These are phyloP conservation scores for Bombus breviceps DNA, from an alignment of 1,140 invertebrate genomes.

Conservation along the genomic window DNA sequence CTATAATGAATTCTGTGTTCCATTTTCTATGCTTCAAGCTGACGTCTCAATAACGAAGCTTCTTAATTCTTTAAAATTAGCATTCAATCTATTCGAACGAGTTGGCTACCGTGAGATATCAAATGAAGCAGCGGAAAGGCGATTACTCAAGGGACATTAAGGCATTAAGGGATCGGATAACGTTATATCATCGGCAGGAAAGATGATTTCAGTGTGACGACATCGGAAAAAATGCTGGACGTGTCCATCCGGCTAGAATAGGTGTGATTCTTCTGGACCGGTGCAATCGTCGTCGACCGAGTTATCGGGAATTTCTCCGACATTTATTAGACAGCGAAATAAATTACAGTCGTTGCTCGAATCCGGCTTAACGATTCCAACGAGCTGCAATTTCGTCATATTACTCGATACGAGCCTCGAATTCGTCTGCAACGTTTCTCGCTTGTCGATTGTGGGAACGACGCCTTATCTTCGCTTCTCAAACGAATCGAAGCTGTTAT, in stretches of 20 bases:
- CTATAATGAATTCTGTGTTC: too few species aligned
- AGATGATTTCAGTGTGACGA: neutral
- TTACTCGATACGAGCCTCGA: slow-evolving; percentile 24
- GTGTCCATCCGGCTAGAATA: neutral
- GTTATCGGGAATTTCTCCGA: slow-evolving; percentile 27
- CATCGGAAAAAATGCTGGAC: neutral
- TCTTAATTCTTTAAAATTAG: neutral
- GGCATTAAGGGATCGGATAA: neutral
- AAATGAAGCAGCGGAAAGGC: neutral
- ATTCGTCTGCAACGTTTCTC: neutral
- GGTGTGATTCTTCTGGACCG: slow-evolving; percentile 11
- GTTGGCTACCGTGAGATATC: neutral
- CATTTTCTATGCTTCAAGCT: too few species aligned
- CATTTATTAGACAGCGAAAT: slow-evolving; percentile 47
- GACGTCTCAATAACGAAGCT: too few species aligned
- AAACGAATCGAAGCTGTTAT: neutral
- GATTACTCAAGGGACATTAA: neutral
- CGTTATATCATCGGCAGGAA: neutral
- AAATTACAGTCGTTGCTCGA: slow-evolving; percentile 30
- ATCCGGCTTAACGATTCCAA: slow-evolving; percentile 30
- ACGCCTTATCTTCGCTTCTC: neutral
- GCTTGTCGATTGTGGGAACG: neutral
- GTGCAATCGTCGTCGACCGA: neutral
- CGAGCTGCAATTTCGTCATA: slow-evolving; percentile 46
- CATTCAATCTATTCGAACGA: neutral